Base-by-base conservation (phyloP, 2,113 vertebrate species). In the Dasypus novemcinctus region DNA sequence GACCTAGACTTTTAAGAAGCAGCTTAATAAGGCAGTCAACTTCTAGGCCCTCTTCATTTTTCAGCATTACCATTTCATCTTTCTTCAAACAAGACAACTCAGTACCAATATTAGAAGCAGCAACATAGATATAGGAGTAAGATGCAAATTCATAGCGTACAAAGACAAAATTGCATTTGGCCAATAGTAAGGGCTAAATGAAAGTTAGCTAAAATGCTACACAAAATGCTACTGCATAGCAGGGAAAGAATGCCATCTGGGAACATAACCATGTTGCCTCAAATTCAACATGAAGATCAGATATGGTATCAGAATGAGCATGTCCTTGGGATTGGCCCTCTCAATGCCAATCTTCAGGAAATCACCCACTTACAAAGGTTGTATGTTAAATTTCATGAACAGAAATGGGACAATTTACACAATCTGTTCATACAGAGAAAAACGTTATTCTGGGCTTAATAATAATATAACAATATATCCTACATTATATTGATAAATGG, bases 61-160 rank as follows among this genome's bases (percentile, higher is more conserved):
- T 92, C 59, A 94, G 33, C 81, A 64, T 72, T 61, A 88, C 49
- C 68, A 46, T 63, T 93, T 89, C 43, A 36, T 68, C 59, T 92
- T 94, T 74, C 71, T 95, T 94, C 18, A 91, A 90, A 92, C 12
- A 89, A 93, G 59, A 83, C 38, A 31, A 52, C n/a, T 90, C 89
- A 59, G 74, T 57, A 64, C 54, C 46, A 75, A 43, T 25, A 89
- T 38, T 5, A 87, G 63, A 89, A 79, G 59, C 29, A 86, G 57
- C n/a, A 87, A 69, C 27, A 81, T 0, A 81, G 76, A 82, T 57
- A 4, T 83, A 57, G 85, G 81, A 71, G 66, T 95, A 85, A 87
- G 81, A 93, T 86, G 72, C 29, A 85, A 91, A 90, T 72, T 61
- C 81, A 93, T 2, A 52, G 25, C 85, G 5, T 18, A 71, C 20